Evolutionary conservation across 2,888 invertebrate genomes (phyloP), one percentile per base, ranked within the genome.

Genomic region (Argynnis bischoffii): DNA sequence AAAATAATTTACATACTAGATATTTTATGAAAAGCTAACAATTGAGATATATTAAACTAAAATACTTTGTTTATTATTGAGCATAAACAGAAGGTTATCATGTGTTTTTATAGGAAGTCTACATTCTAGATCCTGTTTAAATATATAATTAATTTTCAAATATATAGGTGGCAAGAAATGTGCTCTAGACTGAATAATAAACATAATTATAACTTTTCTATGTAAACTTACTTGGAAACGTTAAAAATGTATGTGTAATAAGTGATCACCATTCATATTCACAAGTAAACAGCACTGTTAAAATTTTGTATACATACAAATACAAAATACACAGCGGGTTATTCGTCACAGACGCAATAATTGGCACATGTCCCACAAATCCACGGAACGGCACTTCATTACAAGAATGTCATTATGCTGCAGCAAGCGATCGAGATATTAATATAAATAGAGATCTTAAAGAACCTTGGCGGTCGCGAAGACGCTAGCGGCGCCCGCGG

Each of bases 281-380:
- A 79, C 66, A 75, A 77, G 80, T 79, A 82, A 83, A 84, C 80
- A 83, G 74, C 69, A 80, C 72, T 79, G 75, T 72, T 59, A 63
- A 67, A 77, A 78, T 75, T 80, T 86, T 87, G 87, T 88, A 84
- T 85, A 89, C 85, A 89, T 84, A 90, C 87, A 86, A 85, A 89
- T 85, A 90, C 87, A 85, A 85, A 84, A 82, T 78, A 77, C 76
- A 81, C 76, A 81, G 82, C 79, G 79, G 67, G 75, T 70, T 75
- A 87, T 85, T 89, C 89, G 88, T 89, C 88, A 91, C 86, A 80
- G 81, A 84, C 81, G 83, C 81, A 84, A 85, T 85, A 84, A 90
- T 92, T 92, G 92, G 92, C 92, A 92, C 87, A 86, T 88, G 88
- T 88, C 92, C 92, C 91, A 89, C 89, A 83, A 86, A 89, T 87